A percentile compares a stretch with the other conserved stretches of the same genome.
Evolutionary conservation across 1,140 invertebrate species (phyloP).

Genomic region (Conus betulinus): DNA sequence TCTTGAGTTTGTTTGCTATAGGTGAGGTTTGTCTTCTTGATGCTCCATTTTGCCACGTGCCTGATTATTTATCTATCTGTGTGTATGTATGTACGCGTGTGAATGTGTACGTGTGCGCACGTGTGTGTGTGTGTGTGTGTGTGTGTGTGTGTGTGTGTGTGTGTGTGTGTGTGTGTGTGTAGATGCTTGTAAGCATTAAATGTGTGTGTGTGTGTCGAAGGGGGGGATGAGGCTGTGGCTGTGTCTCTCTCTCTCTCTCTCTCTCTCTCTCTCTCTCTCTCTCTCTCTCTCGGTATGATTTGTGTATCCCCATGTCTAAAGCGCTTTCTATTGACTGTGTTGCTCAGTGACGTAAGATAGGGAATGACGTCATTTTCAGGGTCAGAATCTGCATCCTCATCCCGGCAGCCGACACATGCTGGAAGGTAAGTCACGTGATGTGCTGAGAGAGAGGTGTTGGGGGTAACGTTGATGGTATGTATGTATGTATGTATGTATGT

Average conservation of each 20-base stretch:
- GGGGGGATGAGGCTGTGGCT: too few relatives aligned
- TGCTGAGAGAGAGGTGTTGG: too few relatives aligned
- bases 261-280: too few relatives aligned
- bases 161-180: constrained; percentile 4
- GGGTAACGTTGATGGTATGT: background rate
- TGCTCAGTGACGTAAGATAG: too few relatives aligned
- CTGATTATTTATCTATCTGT: background rate
- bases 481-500: background rate
- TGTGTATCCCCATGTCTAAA: too few relatives aligned
- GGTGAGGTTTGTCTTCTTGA: background rate
- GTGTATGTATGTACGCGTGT: background rate
- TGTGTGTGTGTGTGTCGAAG: background rate
- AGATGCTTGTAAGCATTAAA: background rate
- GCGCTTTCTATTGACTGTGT: too few relatives aligned
- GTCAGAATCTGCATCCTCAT: constrained; percentile 5
- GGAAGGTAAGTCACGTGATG: constrained; percentile 12
- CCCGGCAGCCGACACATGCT: background rate
- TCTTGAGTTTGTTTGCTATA: too few relatives aligned
- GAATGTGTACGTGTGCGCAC: background rate
- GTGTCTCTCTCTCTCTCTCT: too few relatives aligned
- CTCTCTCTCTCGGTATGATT: too few relatives aligned
- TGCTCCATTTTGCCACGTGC: background rate
- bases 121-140: constrained; percentile 4
- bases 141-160: constrained; percentile 22
- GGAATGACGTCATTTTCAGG: background rate